These are phyloP conservation scores for Glossosoma conforme DNA, from an alignment of 1,140 invertebrate genomes.

Conservation along the genomic window DNA sequence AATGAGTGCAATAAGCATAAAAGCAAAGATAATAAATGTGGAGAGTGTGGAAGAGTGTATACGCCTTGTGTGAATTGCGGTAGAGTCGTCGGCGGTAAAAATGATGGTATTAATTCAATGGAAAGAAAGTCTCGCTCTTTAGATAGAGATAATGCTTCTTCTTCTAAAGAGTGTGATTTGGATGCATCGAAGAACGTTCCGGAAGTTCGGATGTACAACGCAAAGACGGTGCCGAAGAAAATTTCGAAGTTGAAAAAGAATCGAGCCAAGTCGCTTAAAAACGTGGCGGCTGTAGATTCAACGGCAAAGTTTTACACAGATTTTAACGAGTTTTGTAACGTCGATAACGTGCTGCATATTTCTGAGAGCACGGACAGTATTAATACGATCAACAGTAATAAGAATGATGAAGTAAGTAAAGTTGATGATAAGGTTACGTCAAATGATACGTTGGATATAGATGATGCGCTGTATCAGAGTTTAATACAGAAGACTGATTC, in stretches of 20 bases:
- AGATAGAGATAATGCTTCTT: constrained; percentile 7
- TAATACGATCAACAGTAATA: constrained; percentile 35
- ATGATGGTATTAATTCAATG: not conserved
- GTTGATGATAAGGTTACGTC: constrained; percentile 33
- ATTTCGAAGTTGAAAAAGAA: constrained; percentile 62
- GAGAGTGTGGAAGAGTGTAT: constrained; percentile 6
- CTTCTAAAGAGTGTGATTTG: constrained; percentile 2
- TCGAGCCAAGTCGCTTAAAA: constrained; percentile 46
- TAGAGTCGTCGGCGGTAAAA: constrained; percentile 2
- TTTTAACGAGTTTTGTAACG: constrained; percentile 53
- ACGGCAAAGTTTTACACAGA: constrained; percentile 63
- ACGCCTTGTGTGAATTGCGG: constrained; percentile 8
- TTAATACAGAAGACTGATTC: constrained; percentile 51
- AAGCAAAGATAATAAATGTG: not conserved
- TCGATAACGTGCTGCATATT: constrained; percentile 55
- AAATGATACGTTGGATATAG: constrained; percentile 41
- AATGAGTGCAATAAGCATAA: constrained; percentile 11
- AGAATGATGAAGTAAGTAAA: constrained; percentile 32
- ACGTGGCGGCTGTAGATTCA: constrained; percentile 41
- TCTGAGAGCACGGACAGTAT: constrained; percentile 59
- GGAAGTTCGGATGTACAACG: constrained; percentile 57
- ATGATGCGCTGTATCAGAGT: constrained; percentile 47
- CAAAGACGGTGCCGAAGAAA: constrained; percentile 62
- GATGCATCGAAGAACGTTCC: constrained; percentile 34
- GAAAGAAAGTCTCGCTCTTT: constrained; percentile 13